phyloP scores from a whole-genome alignment of 2,888 invertebrate genomes.

The Abrostola triplasia region DNA sequence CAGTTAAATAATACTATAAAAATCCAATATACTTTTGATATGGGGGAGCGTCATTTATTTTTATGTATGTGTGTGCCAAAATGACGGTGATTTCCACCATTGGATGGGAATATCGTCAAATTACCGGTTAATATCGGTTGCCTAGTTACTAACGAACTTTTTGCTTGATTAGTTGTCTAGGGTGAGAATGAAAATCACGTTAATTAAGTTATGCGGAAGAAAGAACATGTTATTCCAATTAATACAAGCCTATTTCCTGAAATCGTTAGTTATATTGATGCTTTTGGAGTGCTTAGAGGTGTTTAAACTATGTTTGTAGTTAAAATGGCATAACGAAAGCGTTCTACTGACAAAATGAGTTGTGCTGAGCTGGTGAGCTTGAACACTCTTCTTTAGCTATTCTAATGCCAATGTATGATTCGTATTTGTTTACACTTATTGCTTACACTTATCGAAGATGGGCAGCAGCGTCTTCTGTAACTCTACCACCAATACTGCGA shows the following conservation, averaged over 20 bases:
- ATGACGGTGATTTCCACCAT: conserved; percentile 9
- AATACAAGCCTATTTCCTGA: conserved; percentile 1
- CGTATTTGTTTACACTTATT: too few species aligned
- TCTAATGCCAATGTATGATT: too few species aligned
- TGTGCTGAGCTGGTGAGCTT: too few species aligned
- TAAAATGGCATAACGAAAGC: too few species aligned
- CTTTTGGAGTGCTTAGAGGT: not conserved
- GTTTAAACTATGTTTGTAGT: too few species aligned
- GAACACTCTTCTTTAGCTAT: too few species aligned
- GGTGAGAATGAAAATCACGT: conserved; percentile 28
- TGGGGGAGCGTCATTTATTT: conserved; percentile 69
- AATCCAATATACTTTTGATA: conserved; percentile 68
- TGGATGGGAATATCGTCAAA: not conserved
- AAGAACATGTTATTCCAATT: conserved; percentile 25
- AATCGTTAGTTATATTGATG: not conserved
- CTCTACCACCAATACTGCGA: too few species aligned
- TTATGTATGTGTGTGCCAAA: conserved; percentile 53
- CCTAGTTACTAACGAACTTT: conserved; percentile 52
- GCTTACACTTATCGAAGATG: too few species aligned
- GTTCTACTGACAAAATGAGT: too few species aligned
- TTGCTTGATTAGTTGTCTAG: conserved; percentile 18
- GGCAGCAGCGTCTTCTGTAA: too few species aligned
- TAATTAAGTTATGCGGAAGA: conserved; percentile 14
- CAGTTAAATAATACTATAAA: conserved; percentile 59
- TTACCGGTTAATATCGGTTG: conserved; percentile 36